Percentiles rank a stretch among this genome's conserved stretches.
Conservation (phyloP, 35 echinoderm and acorn worm genomes). For the Holothuria glaberrima region DNA sequence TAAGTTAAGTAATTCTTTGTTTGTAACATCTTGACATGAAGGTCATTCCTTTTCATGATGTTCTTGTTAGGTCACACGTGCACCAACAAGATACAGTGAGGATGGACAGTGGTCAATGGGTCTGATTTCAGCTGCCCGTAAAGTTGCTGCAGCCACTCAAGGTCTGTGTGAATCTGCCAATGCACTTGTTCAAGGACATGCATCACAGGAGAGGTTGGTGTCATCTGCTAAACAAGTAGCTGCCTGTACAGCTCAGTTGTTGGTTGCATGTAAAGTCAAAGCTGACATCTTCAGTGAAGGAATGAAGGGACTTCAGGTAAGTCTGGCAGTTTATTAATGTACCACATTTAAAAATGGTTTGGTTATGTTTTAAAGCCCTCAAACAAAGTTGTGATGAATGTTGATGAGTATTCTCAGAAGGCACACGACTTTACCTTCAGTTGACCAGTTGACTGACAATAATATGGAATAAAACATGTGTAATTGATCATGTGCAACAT, state of each 20-base stretch:
- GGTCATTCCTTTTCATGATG: neutral
- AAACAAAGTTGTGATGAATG: too few relatives aligned
- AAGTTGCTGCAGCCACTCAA: conserved; percentile 94
- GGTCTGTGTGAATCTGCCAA: conserved; percentile 97
- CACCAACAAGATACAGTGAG: conserved; percentile 88
- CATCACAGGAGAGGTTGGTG: conserved; percentile 89
- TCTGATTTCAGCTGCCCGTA: conserved; percentile 92
- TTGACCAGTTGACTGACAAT: too few relatives aligned
- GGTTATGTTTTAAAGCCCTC: too few relatives aligned
- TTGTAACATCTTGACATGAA: neutral
- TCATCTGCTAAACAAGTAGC: conserved; percentile 96
- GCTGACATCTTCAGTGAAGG: conserved; percentile 96
- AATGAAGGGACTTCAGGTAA: conserved; percentile 94
- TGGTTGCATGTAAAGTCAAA: conserved; percentile 98
- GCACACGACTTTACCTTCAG: too few relatives aligned
- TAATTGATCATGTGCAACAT: too few relatives aligned
- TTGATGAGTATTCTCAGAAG: too few relatives aligned
- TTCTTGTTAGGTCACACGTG: conserved; percentile 45
- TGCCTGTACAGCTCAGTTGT: conserved; percentile 89
- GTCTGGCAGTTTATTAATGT: neutral
- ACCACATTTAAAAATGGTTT: neutral
- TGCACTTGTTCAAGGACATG: conserved; percentile 91
- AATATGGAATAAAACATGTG: too few relatives aligned
- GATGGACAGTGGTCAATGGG: conserved; percentile 99
- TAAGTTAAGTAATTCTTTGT: too few relatives aligned